Evolutionary conservation across 2,797 vertebrate genomes (phyloP).

Genomic region (Gambusia yucatana): DNA sequence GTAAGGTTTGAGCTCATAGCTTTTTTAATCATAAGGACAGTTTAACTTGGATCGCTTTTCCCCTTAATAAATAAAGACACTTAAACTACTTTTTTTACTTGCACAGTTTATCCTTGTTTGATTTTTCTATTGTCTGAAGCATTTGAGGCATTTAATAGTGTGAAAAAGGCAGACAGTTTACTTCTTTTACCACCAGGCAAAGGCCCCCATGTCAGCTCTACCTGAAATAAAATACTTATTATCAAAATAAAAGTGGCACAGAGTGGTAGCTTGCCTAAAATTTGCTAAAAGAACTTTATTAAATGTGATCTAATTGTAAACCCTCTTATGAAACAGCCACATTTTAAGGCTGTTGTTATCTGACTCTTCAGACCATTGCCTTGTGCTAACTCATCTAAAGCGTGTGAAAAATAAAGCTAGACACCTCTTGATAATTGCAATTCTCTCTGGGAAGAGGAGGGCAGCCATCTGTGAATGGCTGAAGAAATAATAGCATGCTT

Average conservation of each 20-base stretch:
- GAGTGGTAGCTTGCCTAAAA: background rate
- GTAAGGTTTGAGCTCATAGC: background rate
- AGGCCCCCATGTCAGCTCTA: background rate
- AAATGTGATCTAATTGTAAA: conserved; percentile 27
- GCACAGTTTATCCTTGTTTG: background rate
- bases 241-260: background rate
- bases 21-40: background rate
- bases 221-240: background rate
- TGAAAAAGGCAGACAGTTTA: background rate
- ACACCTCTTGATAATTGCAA: conserved; percentile 72
- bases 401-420: conserved; percentile 52
- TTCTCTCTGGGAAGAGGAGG: conserved; percentile 63
- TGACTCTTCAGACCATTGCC: conserved; percentile 47
- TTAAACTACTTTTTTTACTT: background rate
- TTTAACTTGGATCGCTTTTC: background rate
- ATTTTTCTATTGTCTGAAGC: background rate
- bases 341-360: conserved; percentile 30
- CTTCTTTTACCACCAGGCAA: background rate
- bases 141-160: background rate
- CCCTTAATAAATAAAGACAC: background rate
- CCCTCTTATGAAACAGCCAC: conserved; percentile 19
- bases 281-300: conserved; percentile 23
- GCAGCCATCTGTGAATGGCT: conserved; percentile 74
- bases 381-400: conserved; percentile 56
- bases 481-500: conserved; percentile 70